Percentiles rank a stretch among this genome's conserved stretches.
These are phyloP conservation scores for Ameiurus melas DNA, from an alignment of 2,113 vertebrate genomes.

Conservation along the genomic window DNA sequence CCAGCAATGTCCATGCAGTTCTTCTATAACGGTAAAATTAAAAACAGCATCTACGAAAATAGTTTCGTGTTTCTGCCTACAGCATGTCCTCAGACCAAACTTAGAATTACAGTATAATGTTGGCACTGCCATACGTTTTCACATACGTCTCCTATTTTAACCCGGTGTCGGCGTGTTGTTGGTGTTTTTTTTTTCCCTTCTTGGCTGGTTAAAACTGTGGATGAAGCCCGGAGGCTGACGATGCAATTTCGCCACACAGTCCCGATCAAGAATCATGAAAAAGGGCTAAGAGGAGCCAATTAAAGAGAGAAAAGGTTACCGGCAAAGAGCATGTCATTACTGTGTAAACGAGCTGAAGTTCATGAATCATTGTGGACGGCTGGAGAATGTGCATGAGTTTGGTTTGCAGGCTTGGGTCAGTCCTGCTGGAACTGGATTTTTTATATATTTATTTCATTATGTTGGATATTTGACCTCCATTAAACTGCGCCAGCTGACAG, in stretches of 20 bases:
- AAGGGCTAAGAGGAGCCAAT: slow-evolving; percentile 38
- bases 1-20: background rate
- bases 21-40: background rate
- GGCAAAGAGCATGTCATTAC: slow-evolving; percentile 56
- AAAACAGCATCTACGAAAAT: background rate
- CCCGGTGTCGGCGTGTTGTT: background rate
- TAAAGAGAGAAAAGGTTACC: slow-evolving; percentile 56
- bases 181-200: slow-evolving; percentile 8
- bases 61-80: slow-evolving; percentile 10
- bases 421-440: slow-evolving; percentile 51
- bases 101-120: slow-evolving; percentile 35
- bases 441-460: background rate
- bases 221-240: slow-evolving; percentile 29
- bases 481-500: background rate
- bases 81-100: slow-evolving; percentile 23
- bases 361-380: slow-evolving; percentile 59
- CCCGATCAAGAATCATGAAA: slow-evolving; percentile 44
- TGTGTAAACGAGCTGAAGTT: slow-evolving; percentile 46
- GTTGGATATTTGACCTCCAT: background rate
- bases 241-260: slow-evolving; percentile 47
- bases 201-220: slow-evolving; percentile 15
- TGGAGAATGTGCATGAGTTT: slow-evolving; percentile 44
- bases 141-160: slow-evolving; percentile 24
- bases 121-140: slow-evolving; percentile 32
- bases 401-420: slow-evolving; percentile 48